Evolutionary conservation across 2,888 invertebrate species (phyloP), one percentile per base, ranked within the genome.

Genomic region (Amphipoea lucens): DNA sequence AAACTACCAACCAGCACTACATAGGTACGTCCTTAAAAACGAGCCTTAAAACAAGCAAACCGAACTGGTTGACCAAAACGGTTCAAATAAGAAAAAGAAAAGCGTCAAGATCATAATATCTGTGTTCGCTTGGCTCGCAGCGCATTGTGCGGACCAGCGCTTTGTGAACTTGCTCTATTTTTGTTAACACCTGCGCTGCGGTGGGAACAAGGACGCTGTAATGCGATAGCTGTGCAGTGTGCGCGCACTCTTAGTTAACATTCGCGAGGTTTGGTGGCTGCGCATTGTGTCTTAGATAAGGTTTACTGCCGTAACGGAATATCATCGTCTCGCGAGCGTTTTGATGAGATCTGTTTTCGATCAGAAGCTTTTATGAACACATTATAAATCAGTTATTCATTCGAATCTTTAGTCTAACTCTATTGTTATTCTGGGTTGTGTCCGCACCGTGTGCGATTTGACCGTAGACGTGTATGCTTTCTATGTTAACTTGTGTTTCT

Each of bases 151-250:
- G 78, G 77, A 71, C 62, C 77, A 51, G 71, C 36, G 67, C 78
- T 76, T 78, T 79, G 83, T 81, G 76, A 79, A 78, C 85, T 92
- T 95, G 93, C 90, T 95, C 94, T 90, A 94, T 96, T 96, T 96
- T 95, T 94, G 90, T 94, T 96, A 92, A 95, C 96, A 94, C 96
- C 95, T 95, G 94, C 93, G 92, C 86, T 57, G 93, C 70, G 71
- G n/a, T 66, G 71, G 91, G 94, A 94, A 94, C 94, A 83, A 74
- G 81, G 65, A 76, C 66, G 73, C 14, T 79, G 96, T 93, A 96
- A 96, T 91, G 95, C 90, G 96, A 96, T 95, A 93, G 89, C 87
- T 81, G 62, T 72, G 81, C 36, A 36, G 36, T 36, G 36, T 36
- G 36, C 65, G 67, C 85, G 83, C 85, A 76, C 66, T 76, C 29